Evolutionary conservation across 2,888 invertebrate species (phyloP), one percentile per base, ranked within the genome.

Genomic region (Trachelus iudaicus): DNA sequence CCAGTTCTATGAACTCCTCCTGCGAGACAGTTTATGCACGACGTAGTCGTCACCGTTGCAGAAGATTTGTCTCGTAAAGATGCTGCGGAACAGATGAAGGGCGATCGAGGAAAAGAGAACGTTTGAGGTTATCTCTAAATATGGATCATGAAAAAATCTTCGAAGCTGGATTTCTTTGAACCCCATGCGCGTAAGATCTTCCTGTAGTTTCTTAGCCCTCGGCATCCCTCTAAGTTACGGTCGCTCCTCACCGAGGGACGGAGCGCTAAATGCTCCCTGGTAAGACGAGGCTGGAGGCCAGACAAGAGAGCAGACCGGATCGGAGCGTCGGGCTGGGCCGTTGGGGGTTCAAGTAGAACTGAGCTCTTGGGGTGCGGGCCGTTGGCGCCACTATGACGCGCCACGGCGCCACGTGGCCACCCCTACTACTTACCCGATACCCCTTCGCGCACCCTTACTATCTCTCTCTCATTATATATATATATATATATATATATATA

Each of bases 321-420:
- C 73, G 1, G 73, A 40, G 75, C 80, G 84, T 83, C 84, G 83
- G 83, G 84, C 85, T 83, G 80, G 83, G 84, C 85, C 84, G 86
- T 81, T 75, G 79, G 86, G 85, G 85, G 85, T 84, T 84, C 84
- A 83, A 85, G 85, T 84, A 85, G 85, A 86, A 89, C 88, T 87
- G 86, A 85, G 85, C 84, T 83, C 87, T 82, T 84, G 83, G 86
- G 85, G 83, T 83, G 87, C 85, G 89, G 86, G 86, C 85, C 83
- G 84, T 84, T 87, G 91, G 91, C 91, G 91, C 91, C 91, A 87
- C 86, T 84, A 87, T 87, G 91, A 86, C 91, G 91, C 91, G 91
- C 89, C 91, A 87, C 88, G 90, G 90, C 90, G 90, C 91, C 90
- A 89, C 90, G 90, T 90, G 90, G 89, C 89, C 90, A 91, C 88